Percentiles rank a stretch among this genome's conserved stretches.
Evolutionary conservation across 2,888 invertebrate species (phyloP).

Genomic region (Coenonympha arcania): DNA sequence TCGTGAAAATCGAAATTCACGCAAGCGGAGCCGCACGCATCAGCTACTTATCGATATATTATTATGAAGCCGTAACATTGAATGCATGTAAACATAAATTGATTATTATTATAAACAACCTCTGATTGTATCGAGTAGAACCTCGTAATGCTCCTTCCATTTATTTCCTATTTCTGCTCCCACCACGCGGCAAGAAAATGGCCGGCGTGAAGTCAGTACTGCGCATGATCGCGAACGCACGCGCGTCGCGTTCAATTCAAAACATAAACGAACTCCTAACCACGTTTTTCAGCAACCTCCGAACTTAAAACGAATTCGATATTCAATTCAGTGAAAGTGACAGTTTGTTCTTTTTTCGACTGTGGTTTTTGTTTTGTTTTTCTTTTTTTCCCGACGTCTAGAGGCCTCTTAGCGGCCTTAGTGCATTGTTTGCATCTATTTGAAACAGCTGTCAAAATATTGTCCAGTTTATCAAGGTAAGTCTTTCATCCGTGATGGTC

Average conservation of each 20-base stretch:
- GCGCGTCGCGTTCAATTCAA: slow-evolving; percentile 36
- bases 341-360: slow-evolving; percentile 32
- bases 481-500: slow-evolving; percentile 20
- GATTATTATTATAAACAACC: slow-evolving; percentile 15
- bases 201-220: slow-evolving; percentile 55
- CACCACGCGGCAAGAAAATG: slow-evolving; percentile 60
- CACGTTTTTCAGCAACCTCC: slow-evolving; percentile 27
- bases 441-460: slow-evolving; percentile 62
- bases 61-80: slow-evolving; percentile 18
- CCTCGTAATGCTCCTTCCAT: slow-evolving; percentile 42
- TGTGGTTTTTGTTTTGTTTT: slow-evolving; percentile 18
- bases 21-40: too few species aligned
- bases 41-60: too few species aligned
- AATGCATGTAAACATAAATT: slow-evolving; percentile 18
- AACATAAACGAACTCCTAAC: slow-evolving; percentile 20
- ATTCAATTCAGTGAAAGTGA: slow-evolving; percentile 37
- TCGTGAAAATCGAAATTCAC: too few species aligned
- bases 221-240: slow-evolving; percentile 53
- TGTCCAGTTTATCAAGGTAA: slow-evolving; percentile 56
- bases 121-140: slow-evolving; percentile 28
- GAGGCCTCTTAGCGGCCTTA: slow-evolving; percentile 18
- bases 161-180: slow-evolving; percentile 62
- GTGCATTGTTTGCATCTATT: slow-evolving; percentile 51
- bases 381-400: too few species aligned
- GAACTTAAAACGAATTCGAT: slow-evolving; percentile 34